Evolutionary conservation across 2,113 vertebrate genomes (phyloP).

Genomic region (Larimichthys polyactis): DNA sequence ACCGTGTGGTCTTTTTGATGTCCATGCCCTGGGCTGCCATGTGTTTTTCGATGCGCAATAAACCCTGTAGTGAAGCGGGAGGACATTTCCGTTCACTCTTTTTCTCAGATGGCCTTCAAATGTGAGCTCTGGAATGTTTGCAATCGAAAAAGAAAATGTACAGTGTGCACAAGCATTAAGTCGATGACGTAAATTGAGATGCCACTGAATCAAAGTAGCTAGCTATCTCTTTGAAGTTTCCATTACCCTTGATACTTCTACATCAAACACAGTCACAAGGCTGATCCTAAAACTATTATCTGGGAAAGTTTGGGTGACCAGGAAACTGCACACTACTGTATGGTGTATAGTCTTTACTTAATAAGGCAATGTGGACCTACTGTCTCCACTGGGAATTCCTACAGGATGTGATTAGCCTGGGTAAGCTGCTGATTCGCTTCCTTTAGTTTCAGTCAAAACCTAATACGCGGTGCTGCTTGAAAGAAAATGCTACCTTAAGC

Average conservation of each 20-base stretch:
- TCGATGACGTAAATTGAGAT: slow-evolving; percentile 78
- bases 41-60: slow-evolving; percentile 42
- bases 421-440: slow-evolving; percentile 32
- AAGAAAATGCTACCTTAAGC: slow-evolving; percentile 55
- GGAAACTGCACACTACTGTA: slow-evolving; percentile 42
- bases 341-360: slow-evolving; percentile 33
- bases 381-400: slow-evolving; percentile 33
- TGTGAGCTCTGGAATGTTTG: slow-evolving; percentile 53
- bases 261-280: slow-evolving; percentile 79
- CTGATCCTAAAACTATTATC: slow-evolving; percentile 79
- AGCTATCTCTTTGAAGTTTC: slow-evolving; percentile 82
- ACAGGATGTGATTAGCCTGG: slow-evolving; percentile 22
- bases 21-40: slow-evolving; percentile 31
- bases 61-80: slow-evolving; percentile 25
- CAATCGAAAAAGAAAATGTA: slow-evolving; percentile 63
- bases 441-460: slow-evolving; percentile 48
- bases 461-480: slow-evolving; percentile 28
- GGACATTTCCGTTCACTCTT: slow-evolving; percentile 14
- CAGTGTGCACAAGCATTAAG: slow-evolving; percentile 62
- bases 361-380: slow-evolving; percentile 30
- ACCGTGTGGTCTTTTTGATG: slow-evolving; percentile 43
- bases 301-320: slow-evolving; percentile 56
- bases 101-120: slow-evolving; percentile 51
- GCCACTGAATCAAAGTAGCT: slow-evolving; percentile 73
- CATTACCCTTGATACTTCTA: slow-evolving; percentile 76